Percentiles rank a stretch among this genome's conserved stretches.
phyloP scores from a whole-genome alignment of 2,888 invertebrate species.

The Orthosia gothica region DNA sequence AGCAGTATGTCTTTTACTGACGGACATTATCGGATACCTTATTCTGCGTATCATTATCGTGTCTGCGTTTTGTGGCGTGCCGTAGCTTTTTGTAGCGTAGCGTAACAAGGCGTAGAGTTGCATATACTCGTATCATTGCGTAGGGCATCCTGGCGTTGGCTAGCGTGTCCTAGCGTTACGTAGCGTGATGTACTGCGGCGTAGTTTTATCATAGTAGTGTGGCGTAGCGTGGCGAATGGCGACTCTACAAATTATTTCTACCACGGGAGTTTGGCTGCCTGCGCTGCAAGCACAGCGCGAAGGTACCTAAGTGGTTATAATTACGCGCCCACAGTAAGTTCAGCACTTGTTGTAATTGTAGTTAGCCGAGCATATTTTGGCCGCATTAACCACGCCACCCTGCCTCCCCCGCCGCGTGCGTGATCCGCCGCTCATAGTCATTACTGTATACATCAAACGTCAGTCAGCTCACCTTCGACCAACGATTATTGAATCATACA shows the following conservation, averaged over 20 bases:
- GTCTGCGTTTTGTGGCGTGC: too few relatives aligned
- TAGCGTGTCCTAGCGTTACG: background rate
- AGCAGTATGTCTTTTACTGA: too few relatives aligned
- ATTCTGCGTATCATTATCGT: too few relatives aligned
- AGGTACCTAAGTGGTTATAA: slow-evolving; percentile 11
- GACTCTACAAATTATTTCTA: too few relatives aligned
- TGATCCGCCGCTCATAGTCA: background rate
- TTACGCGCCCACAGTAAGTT: slow-evolving; percentile 26
- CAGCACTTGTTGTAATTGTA: slow-evolving; percentile 53
- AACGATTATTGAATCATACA: background rate
- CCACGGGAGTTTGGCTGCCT: too few relatives aligned
- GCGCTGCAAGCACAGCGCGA: background rate
- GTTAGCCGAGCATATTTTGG: slow-evolving; percentile 20
- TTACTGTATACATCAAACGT: slow-evolving; percentile 9
- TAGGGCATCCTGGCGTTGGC: background rate
- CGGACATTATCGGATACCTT: too few relatives aligned
- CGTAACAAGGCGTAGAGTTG: background rate
- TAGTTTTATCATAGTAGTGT: background rate
- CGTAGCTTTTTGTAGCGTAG: background rate
- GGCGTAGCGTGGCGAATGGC: background rate
- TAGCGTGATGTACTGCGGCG: background rate
- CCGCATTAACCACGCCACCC: slow-evolving; percentile 30
- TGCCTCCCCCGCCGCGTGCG: background rate
- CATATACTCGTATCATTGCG: too few relatives aligned
- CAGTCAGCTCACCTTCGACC: slow-evolving; percentile 29